phyloP scores from a whole-genome alignment of 2,113 vertebrate species.

The Philantomba maxwellii region DNA sequence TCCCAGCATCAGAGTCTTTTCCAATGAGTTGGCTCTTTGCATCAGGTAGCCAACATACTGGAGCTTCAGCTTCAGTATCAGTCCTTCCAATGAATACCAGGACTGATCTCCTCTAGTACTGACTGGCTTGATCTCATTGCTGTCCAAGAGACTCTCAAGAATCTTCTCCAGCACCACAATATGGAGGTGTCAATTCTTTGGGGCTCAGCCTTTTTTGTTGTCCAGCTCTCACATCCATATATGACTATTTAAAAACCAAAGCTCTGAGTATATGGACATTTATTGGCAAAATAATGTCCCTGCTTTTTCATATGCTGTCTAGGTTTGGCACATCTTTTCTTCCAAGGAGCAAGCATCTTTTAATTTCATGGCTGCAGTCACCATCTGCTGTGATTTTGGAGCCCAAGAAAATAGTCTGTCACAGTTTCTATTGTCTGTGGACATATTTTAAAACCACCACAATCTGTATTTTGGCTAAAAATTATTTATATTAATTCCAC shows the following conservation, averaged over 20 bases:
- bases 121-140: not conserved
- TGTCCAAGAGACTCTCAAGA: not conserved
- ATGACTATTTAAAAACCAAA: not conserved
- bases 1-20: not conserved
- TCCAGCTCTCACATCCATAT: not conserved
- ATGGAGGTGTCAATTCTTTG: not conserved
- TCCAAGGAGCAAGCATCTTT: not conserved
- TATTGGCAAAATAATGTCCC: not conserved
- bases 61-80: not conserved
- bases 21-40: fast-evolving
- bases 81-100: not conserved
- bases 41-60: not conserved
- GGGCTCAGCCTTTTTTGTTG: not conserved
- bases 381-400: not conserved
- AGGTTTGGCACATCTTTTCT: not conserved
- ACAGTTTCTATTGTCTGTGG: not conserved
- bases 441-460: not conserved
- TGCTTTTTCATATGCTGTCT: not conserved
- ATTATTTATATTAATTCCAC: not conserved
- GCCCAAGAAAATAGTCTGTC: not conserved
- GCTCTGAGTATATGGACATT: not conserved
- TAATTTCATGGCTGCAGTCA: not conserved
- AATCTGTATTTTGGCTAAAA: not conserved
- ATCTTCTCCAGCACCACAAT: not conserved
- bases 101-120: not conserved